phyloP scores from a whole-genome alignment of 2,888 invertebrate genomes.

The Microctonus brassicae region DNA sequence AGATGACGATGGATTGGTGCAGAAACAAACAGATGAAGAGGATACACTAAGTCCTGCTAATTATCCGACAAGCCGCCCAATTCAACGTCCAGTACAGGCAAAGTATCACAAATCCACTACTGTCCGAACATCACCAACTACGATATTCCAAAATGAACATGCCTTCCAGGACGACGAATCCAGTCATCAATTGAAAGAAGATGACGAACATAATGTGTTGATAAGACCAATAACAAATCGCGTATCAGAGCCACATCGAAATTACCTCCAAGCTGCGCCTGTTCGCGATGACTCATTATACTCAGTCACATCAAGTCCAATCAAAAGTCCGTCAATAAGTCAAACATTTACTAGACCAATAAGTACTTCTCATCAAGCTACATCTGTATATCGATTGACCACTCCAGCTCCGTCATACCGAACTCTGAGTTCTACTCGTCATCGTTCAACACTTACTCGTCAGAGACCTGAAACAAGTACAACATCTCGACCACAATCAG shows the following conservation, averaged over 20 bases:
- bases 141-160: constrained; percentile 81
- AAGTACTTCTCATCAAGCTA: constrained; percentile 70
- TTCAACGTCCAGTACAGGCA: constrained; percentile 66
- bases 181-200: constrained; percentile 74
- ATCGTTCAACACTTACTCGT: constrained; percentile 54
- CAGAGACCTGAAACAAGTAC: constrained; percentile 61
- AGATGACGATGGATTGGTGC: constrained; percentile 70
- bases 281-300: constrained; percentile 58
- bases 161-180: constrained; percentile 68
- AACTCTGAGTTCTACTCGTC: constrained; percentile 73
- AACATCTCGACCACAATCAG: constrained; percentile 58
- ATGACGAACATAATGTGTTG: constrained; percentile 74
- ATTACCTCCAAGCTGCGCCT: constrained; percentile 53
- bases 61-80: constrained; percentile 73
- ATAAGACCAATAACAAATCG: constrained; percentile 67
- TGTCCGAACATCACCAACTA: constrained; percentile 75
- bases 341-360: constrained; percentile 63
- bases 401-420: constrained; percentile 74
- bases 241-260: constrained; percentile 63
- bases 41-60: constrained; percentile 75
- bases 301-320: constrained; percentile 65
- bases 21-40: constrained; percentile 73
- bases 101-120: constrained; percentile 68
- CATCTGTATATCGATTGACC: constrained; percentile 68
- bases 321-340: constrained; percentile 72